Base-by-base conservation (phyloP, 2,888 invertebrate species). In the Griposia aprilina region DNA sequence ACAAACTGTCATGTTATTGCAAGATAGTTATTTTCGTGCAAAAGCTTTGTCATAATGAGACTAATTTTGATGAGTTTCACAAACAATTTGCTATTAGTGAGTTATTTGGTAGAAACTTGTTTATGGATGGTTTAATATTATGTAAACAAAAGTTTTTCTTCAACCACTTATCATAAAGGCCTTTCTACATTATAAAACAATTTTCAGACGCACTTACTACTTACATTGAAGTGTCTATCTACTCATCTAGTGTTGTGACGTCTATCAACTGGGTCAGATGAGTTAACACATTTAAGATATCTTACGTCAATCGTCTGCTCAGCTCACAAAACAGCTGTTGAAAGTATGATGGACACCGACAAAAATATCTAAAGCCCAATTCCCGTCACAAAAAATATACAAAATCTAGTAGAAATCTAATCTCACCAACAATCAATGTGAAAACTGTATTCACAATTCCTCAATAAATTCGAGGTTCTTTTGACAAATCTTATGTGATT, bases 21-120 rank as follows among this genome's bases (percentile, higher is more conserved):
- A 17, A 13, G 4, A n/a, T 59, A 52, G 15, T 79, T 79, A 79
- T 71, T 76, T 71, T 71, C 30, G 76, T 81, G 70, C 76, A n/a
- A 76, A 60, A 76, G 67, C 71, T 66, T 76, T 26, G 66, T 50
- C 57, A 17, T 71, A 67, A 76, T 68, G 76, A 67, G 70, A 67
- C 30, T 15, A 70, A 50, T 50, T 62, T 74, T 23, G 50, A 74
- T 63, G 30, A 63, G 63, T 63, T 69, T 71, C 48, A 36, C 26
- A 57, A 81, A 76, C 55, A 81, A 71, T 52, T 76, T 55, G 60
- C 15, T 67, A 30, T 72, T 67, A 60, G 41, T 59, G 20, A 59
- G 63, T 23, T 57, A 60, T 59, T 70, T 36, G 66, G 59, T 52
- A 23, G 10, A 45, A 57, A 70, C 62, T 75, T 81, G 20, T 81